Evolutionary conservation across 2,113 vertebrate species (phyloP).

Genomic region (Calonectris borealis): DNA sequence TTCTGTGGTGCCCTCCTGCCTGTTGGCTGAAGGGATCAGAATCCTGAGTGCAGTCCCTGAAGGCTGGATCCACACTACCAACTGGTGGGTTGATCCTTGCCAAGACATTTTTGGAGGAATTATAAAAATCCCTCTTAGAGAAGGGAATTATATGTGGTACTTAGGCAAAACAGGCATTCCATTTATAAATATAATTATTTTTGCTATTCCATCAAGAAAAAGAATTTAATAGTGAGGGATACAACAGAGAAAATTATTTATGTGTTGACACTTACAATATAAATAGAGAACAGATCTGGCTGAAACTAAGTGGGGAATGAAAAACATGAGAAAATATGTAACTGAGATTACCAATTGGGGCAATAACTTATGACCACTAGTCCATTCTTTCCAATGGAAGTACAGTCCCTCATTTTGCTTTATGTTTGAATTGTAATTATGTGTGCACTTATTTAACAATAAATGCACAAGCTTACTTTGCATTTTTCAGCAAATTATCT

Average conservation of each 20-base stretch:
- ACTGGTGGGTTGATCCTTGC: slow-evolving; percentile 29
- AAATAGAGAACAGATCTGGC: slow-evolving; percentile 46
- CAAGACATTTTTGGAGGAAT: slow-evolving; percentile 62
- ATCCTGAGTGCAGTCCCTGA: background rate
- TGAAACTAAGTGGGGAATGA: slow-evolving; percentile 31
- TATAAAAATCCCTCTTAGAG: slow-evolving; percentile 59
- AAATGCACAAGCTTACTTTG: background rate
- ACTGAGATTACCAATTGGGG: background rate
- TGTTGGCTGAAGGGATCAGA: slow-evolving; percentile 11
- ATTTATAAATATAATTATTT: slow-evolving; percentile 67
- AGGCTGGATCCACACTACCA: slow-evolving; percentile 3
- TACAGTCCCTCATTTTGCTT: background rate
- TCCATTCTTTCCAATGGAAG: background rate
- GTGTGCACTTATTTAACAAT: background rate
- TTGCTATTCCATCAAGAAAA: slow-evolving; percentile 47
- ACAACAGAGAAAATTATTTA: slow-evolving; percentile 47
- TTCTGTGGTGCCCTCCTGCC: slow-evolving; percentile 5
- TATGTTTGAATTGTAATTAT: background rate
- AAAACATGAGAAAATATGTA: slow-evolving; percentile 34
- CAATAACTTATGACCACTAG: background rate
- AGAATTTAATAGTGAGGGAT: slow-evolving; percentile 45
- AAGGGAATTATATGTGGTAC: slow-evolving; percentile 40
- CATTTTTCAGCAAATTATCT: background rate
- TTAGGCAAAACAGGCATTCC: slow-evolving; percentile 60
- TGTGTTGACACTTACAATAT: slow-evolving; percentile 37